These are phyloP conservation scores for Sebastes umbrosus DNA, from an alignment of 2,797 vertebrate species.

Conservation along the genomic window DNA sequence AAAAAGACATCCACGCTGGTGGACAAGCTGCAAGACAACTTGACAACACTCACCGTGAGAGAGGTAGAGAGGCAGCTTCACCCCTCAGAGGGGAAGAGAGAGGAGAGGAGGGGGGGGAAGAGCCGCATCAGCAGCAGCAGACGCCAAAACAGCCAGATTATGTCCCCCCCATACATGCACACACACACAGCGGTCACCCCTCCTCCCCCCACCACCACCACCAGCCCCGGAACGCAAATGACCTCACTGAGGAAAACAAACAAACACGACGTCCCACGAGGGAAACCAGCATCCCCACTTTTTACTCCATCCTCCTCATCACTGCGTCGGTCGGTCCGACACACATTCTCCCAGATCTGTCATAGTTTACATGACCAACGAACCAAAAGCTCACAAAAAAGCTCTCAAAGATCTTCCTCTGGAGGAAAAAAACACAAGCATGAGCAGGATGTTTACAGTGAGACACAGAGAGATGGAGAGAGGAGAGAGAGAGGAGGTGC, in stretches of 20 bases:
- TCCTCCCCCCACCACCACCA: constrained; percentile 2
- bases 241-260: constrained; percentile 53
- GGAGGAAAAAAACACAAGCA: constrained; percentile 35
- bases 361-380: constrained; percentile 3
- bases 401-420: constrained; percentile 46
- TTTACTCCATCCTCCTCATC: constrained; percentile 50
- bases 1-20: constrained; percentile 44
- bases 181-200: constrained; percentile 3
- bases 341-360: constrained; percentile 17
- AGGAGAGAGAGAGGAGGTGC: constrained; percentile 30
- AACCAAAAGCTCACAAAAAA: constrained; percentile 11
- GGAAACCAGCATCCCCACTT: constrained; percentile 60
- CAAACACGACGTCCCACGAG: constrained; percentile 46
- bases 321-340: constrained; percentile 11
- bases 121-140: constrained; percentile 51
- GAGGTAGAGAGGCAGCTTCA: constrained; percentile 57
- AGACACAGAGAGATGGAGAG: constrained; percentile 14
- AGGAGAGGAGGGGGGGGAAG: background rate
- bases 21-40: constrained; percentile 60
- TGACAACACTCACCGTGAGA: constrained; percentile 70
- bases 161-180: background rate
- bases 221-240: constrained; percentile 19
- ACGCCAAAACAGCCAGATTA: constrained; percentile 52
- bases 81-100: constrained; percentile 41
- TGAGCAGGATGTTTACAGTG: constrained; percentile 70